Percentiles rank a stretch among this genome's conserved stretches.
phyloP scores from a whole-genome alignment of 2,797 vertebrate species.

The Valencia hispanica region DNA sequence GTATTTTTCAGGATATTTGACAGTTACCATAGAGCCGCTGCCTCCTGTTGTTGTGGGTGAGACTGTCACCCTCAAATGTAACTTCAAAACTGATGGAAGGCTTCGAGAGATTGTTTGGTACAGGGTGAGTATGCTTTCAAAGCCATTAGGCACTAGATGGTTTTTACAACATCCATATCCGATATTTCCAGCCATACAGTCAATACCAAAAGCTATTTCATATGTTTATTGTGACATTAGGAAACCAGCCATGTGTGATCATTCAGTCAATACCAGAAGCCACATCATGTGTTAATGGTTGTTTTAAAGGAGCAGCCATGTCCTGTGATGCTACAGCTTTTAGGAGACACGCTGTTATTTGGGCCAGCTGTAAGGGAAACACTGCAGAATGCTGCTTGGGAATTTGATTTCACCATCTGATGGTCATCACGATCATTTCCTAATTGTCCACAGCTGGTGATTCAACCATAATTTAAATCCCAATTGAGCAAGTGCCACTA shows the following conservation, averaged over 20 bases:
- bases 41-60: constrained; percentile 97
- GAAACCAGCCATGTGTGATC: constrained; percentile 9
- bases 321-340: constrained; percentile 39
- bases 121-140: constrained; percentile 85
- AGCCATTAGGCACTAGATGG: constrained; percentile 16
- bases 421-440: constrained; percentile 69
- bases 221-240: constrained; percentile 26
- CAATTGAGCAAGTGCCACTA: constrained; percentile 56
- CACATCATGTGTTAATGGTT: constrained; percentile 26
- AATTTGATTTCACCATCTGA: constrained; percentile 69
- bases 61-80: constrained; percentile 97
- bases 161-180: constrained; percentile 16
- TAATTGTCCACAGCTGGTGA: constrained; percentile 80
- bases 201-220: constrained; percentile 21
- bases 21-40: constrained; percentile 96
- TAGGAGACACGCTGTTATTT: constrained; percentile 45
- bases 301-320: constrained; percentile 19
- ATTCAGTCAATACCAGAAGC: constrained; percentile 16
- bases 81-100: constrained; percentile 98
- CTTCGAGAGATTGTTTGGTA: constrained; percentile 99
- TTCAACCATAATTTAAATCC: constrained; percentile 71
- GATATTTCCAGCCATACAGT: constrained; percentile 17
- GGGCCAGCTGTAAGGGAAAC: constrained; percentile 60
- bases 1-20: constrained; percentile 89
- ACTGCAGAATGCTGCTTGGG: constrained; percentile 48